phyloP scores from a whole-genome alignment of 2,113 vertebrate genomes.

The Megaceryle maxima region DNA sequence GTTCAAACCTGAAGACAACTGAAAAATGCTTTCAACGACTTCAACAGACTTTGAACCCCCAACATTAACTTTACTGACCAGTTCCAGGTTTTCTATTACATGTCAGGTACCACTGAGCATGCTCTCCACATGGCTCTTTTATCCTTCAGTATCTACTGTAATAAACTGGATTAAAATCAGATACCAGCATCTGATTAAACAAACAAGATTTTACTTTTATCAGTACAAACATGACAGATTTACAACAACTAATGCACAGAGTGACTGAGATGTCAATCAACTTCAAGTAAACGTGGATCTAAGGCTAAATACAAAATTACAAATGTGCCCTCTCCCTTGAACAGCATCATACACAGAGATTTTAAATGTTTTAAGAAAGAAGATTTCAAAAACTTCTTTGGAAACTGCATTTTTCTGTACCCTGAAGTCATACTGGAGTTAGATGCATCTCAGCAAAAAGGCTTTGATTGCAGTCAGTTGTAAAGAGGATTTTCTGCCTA shows the following conservation, averaged over 20 bases:
- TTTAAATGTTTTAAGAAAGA: not conserved
- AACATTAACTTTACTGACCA: not conserved
- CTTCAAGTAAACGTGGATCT: not conserved
- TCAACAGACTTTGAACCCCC: not conserved
- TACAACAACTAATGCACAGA: not conserved
- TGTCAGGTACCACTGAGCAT: not conserved
- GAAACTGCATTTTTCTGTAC: not conserved
- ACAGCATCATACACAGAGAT: not conserved
- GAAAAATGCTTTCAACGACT: not conserved
- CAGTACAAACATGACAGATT: not conserved
- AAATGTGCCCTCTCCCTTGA: rapidly evolving
- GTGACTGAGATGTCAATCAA: not conserved
- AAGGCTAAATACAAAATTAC: not conserved
- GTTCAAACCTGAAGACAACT: not conserved
- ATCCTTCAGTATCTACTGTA: not conserved
- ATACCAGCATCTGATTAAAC: not conserved
- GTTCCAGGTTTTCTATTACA: constrained; percentile 1
- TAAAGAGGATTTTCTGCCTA: not conserved
- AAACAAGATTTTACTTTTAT: not conserved
- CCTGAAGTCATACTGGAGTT: not conserved
- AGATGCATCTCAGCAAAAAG: not conserved
- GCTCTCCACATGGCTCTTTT: not conserved
- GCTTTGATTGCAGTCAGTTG: not conserved
- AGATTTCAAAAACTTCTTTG: constrained; percentile 17
- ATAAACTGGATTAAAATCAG: not conserved